These are phyloP conservation scores for Isoperla grammatica DNA, from an alignment of 2,888 invertebrate genomes.

Conservation along the genomic window DNA sequence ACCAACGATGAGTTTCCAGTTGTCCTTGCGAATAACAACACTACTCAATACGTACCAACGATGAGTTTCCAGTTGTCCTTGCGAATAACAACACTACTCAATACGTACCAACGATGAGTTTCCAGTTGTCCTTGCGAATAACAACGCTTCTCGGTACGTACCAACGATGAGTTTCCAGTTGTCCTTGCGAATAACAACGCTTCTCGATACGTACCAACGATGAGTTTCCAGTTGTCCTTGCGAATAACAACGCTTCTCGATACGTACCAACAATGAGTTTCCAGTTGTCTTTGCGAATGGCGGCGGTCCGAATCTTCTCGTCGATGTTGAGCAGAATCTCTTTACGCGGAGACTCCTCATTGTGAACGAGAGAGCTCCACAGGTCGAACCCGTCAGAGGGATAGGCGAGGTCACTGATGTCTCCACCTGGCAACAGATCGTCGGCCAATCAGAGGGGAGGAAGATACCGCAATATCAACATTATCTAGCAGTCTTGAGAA, in stretches of 20 bases:
- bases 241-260: background rate
- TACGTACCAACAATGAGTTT: conserved; percentile 48
- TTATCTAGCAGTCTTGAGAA: too few species aligned
- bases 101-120: conserved; percentile 47
- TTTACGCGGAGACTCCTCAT: conserved; percentile 49
- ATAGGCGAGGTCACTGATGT: conserved; percentile 34
- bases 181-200: too few species aligned
- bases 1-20: too few species aligned
- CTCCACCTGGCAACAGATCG: conserved; percentile 34
- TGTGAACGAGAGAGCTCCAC: conserved; percentile 58
- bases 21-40: too few species aligned
- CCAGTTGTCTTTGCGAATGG: conserved; percentile 46
- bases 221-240: background rate
- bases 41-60: too few species aligned
- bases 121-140: conserved; percentile 47
- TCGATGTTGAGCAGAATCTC: conserved; percentile 69
- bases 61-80: too few species aligned
- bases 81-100: too few species aligned
- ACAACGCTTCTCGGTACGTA: too few species aligned
- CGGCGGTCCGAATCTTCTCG: conserved; percentile 48
- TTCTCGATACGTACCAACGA: too few species aligned
- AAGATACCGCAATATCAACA: too few species aligned
- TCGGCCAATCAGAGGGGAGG: too few species aligned
- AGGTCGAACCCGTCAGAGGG: conserved; percentile 62
- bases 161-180: too few species aligned